Base-by-base conservation (phyloP, 2,888 invertebrate species). In the Tuta absoluta region DNA sequence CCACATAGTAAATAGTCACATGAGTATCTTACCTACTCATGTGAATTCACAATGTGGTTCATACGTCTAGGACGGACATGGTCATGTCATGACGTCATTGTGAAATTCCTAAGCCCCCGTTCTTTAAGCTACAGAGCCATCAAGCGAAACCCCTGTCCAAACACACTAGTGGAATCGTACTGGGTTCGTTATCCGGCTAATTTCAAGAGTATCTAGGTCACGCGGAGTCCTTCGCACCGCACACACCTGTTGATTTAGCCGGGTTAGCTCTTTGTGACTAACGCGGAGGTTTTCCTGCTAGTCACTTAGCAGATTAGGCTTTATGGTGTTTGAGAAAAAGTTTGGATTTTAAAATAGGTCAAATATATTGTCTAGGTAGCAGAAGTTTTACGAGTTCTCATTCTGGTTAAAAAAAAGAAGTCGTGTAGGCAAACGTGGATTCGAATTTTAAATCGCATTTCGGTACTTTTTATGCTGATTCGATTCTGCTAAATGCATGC, bases 211-310 rank as follows among this genome's bases (percentile, higher is more conserved):
- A 62, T 48, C 61, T 65, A 53, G 65, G 65, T 59, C 65, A 58
- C 19, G 10, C n/a, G 1, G n/a, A 24, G 57, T 37, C 49, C 62
- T 37, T 24, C 24, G 12, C 19, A 10, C 33, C 10, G 38, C 14
- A 62, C 65, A 12, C 62, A 65, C 62, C 59, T 63, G 63, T 65
- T 62, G 63, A 65, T 59, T 65, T 38, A 33, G 59, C 17, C 53
- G 65, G 64, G 60, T 62, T 62, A 28, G 56, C 61, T 56, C 56
- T 28, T 41, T n/a, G 11, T 38, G 61, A 56, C 53, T 53, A 61
- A 45, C 41, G 33, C 19, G 38, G 33, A 53, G 48, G 51, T 64
- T 64, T 60, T 64, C 64, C 60, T 63, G 45, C 23, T 7, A 48
- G 7, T 7, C 37, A 8, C 24, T 17, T 21, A 24, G 33, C 8